Evolutionary conservation across 2,888 invertebrate species (phyloP), one percentile per base, ranked within the genome.

Genomic region (Andrena hattorfiana): DNA sequence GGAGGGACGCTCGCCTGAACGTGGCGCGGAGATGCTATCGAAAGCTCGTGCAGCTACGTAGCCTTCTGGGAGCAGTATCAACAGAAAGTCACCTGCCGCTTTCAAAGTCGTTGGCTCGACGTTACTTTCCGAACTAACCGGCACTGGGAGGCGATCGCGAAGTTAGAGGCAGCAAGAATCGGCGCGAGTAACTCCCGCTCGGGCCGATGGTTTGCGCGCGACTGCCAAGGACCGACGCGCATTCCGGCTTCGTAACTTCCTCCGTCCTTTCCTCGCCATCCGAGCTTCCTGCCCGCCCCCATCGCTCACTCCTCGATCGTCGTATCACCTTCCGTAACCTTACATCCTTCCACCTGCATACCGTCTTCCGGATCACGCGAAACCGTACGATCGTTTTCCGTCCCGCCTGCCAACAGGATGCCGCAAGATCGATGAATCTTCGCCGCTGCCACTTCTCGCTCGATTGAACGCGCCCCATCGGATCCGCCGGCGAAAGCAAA

Each of bases 121-220:
- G n/a, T 67, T n/a, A n/a, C 16, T 51, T 64, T 28, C 20, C 13
- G 56, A 64, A 51, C 2, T 10, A 6, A 13, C 23, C 26, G 26
- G 30, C 66, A 56, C 60, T 32, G 66, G 28, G 16, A 28, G 20
- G 20, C 54, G 60, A 77, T 59, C 54, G 49, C 42, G 32, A 26
- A 64, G 6, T 13, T 35, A 68, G 54, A 23, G 60, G 63, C 35
- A 49, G 28, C 56, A 66, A 16, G 49, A 77, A 66, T 28, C 56
- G 67, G 23, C 56, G 48, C 48, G 77, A 72, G 48, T 82, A 59
- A 66, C 85, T 71, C 79, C 90, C 81, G 75, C 73, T 86, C 88
- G 72, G 77, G 68, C 66, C 88, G 85, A 85, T 85, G 87, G 87
- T 88, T 85, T 75, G 81, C 85, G 87, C 89, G 85, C 85, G 81